Conservation (phyloP, 2,797 vertebrate species). For the Momotus momota region DNA sequence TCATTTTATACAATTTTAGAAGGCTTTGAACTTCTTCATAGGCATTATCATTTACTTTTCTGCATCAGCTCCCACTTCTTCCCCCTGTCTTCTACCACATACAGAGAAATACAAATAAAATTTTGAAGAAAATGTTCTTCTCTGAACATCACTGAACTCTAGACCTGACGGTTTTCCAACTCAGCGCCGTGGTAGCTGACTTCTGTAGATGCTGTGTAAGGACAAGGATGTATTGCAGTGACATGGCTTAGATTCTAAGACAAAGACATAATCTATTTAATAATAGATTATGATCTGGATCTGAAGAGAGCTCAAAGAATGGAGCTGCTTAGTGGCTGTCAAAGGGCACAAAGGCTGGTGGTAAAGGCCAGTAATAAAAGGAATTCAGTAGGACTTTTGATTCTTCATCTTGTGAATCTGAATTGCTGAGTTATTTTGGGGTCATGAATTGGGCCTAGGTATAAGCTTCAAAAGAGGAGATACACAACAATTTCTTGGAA, state of each 20-base stretch:
- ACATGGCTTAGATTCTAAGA: not conserved
- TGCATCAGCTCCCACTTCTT: not conserved
- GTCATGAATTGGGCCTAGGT: not conserved
- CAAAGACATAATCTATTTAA: not conserved
- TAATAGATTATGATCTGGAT: not conserved
- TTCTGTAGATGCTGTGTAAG: not conserved
- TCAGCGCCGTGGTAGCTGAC: not conserved
- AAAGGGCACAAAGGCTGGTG: not conserved
- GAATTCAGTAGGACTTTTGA: not conserved
- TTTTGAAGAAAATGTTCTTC: not conserved
- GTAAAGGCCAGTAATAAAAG: not conserved
- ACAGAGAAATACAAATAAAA: not conserved
- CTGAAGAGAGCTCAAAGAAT: not conserved
- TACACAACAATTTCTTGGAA: not conserved
- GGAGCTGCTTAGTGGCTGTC: not conserved
- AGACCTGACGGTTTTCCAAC: not conserved
- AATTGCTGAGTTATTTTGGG: not conserved
- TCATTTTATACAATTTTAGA: not conserved
- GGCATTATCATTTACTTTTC: not conserved
- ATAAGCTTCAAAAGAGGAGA: not conserved
- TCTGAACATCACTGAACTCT: not conserved
- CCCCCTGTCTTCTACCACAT: not conserved
- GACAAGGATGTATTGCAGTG: not conserved
- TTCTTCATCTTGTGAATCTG: not conserved
- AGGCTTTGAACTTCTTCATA: not conserved